These are phyloP conservation scores for Xiphophorus birchmanni DNA, from an alignment of 2,797 vertebrate species.

Conservation along the genomic window DNA sequence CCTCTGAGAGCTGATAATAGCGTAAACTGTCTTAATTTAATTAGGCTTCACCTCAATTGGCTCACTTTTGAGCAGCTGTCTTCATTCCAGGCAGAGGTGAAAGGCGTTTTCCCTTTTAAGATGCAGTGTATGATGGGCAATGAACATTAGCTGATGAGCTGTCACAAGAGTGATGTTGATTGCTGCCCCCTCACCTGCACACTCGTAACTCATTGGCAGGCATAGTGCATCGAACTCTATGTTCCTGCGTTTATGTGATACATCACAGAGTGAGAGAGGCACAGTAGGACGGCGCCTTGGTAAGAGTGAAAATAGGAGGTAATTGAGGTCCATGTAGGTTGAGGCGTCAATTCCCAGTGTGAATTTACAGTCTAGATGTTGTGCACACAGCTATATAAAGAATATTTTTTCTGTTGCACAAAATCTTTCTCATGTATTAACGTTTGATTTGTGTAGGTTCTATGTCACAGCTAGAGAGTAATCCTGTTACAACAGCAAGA, in stretches of 20 bases:
- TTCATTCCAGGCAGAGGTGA: slow-evolving; percentile 60
- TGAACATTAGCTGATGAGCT: slow-evolving; percentile 73
- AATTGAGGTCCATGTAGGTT: slow-evolving; percentile 21
- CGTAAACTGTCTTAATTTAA: slow-evolving; percentile 75
- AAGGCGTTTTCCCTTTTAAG: slow-evolving; percentile 54
- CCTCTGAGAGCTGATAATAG: slow-evolving; percentile 63
- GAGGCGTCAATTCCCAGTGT: slow-evolving; percentile 36
- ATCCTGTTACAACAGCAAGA: slow-evolving; percentile 40
- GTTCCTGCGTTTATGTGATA: neutral
- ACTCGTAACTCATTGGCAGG: slow-evolving; percentile 38
- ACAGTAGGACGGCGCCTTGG: slow-evolving; percentile 13
- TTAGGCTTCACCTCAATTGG: slow-evolving; percentile 66
- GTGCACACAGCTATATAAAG: slow-evolving; percentile 22
- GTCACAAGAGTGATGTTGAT: slow-evolving; percentile 55
- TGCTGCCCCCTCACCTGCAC: slow-evolving; percentile 42
- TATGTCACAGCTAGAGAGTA: slow-evolving; percentile 47
- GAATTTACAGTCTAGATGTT: slow-evolving; percentile 37
- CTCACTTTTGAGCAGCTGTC: slow-evolving; percentile 54
- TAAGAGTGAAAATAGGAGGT: slow-evolving; percentile 29
- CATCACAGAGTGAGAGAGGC: neutral
- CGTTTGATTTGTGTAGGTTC: slow-evolving; percentile 32
- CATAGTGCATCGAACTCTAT: neutral
- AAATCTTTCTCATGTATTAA: slow-evolving; percentile 41
- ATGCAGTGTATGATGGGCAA: slow-evolving; percentile 51
- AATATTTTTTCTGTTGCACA: slow-evolving; percentile 10